Conservation (phyloP, 2,797 vertebrate species). For the Huso huso region DNA sequence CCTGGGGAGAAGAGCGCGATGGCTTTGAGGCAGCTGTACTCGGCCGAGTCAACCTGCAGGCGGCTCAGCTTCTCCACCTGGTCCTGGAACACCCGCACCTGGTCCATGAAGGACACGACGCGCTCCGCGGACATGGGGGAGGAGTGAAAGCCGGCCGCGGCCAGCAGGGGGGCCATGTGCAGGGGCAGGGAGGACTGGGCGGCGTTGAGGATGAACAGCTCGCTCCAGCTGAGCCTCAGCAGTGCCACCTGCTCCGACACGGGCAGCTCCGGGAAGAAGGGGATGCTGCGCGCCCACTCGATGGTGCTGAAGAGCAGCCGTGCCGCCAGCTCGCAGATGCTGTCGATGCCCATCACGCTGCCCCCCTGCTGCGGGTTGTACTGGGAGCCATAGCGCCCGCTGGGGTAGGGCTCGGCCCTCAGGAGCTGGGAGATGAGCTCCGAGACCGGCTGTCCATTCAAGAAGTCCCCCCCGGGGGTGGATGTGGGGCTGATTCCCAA, state of each 20-base stretch:
- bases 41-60: slow-evolving; percentile 84
- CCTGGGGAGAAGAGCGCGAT: slow-evolving; percentile 88
- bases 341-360: slow-evolving; percentile 86
- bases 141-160: slow-evolving; percentile 84
- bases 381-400: slow-evolving; percentile 74
- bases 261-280: slow-evolving; percentile 82
- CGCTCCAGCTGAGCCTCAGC: slow-evolving; percentile 87
- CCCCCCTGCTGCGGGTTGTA: slow-evolving; percentile 67
- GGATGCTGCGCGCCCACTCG: slow-evolving; percentile 87
- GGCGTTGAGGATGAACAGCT: slow-evolving; percentile 87
- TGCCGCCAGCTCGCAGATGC: slow-evolving; percentile 89
- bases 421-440: slow-evolving; percentile 90
- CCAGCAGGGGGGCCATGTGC: slow-evolving; percentile 82
- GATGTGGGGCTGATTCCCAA: slow-evolving; percentile 72
- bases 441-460: slow-evolving; percentile 81
- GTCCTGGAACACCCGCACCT: slow-evolving; percentile 89
- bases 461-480: slow-evolving; percentile 65
- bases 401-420: slow-evolving; percentile 84
- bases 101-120: slow-evolving; percentile 93
- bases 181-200: slow-evolving; percentile 86
- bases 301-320: slow-evolving; percentile 89
- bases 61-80: slow-evolving; percentile 90
- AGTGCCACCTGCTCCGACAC: slow-evolving; percentile 86
- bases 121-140: slow-evolving; percentile 86
- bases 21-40: slow-evolving; percentile 93